phyloP scores from a whole-genome alignment of 2,888 invertebrate genomes.

The Saturnia pavonia region DNA sequence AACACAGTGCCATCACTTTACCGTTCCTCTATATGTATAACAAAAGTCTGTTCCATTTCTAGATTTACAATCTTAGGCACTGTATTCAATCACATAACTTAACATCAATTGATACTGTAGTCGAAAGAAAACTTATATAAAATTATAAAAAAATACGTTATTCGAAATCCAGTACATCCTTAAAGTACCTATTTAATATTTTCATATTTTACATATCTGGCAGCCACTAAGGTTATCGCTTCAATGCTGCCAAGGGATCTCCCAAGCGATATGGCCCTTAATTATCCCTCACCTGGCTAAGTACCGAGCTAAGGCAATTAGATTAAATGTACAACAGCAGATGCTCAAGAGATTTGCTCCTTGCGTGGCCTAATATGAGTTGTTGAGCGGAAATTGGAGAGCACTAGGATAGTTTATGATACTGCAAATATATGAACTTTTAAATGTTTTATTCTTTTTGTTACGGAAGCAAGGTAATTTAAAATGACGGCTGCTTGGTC shows the following conservation, averaged over 20 bases:
- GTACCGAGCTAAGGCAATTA: constrained; percentile 43
- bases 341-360: constrained; percentile 34
- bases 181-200: background rate
- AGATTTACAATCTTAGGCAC: too few species aligned
- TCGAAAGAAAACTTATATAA: too few species aligned
- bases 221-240: constrained; percentile 10
- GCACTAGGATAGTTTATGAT: background rate
- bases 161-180: background rate
- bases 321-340: constrained; percentile 47
- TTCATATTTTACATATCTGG: background rate
- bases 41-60: too few species aligned
- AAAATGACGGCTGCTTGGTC: too few species aligned
- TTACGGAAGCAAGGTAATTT: too few species aligned
- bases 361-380: constrained; percentile 26
- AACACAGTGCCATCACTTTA: too few species aligned
- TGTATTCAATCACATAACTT: too few species aligned
- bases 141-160: background rate
- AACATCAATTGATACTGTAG: too few species aligned
- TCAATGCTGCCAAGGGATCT: constrained; percentile 29
- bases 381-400: constrained; percentile 10
- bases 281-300: constrained; percentile 40
- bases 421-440: background rate
- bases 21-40: too few species aligned
- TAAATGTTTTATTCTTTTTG: background rate
- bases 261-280: constrained; percentile 36